Evolutionary conservation across 2,797 vertebrate species (phyloP).

Genomic region (Novumbra hubbsi): DNA sequence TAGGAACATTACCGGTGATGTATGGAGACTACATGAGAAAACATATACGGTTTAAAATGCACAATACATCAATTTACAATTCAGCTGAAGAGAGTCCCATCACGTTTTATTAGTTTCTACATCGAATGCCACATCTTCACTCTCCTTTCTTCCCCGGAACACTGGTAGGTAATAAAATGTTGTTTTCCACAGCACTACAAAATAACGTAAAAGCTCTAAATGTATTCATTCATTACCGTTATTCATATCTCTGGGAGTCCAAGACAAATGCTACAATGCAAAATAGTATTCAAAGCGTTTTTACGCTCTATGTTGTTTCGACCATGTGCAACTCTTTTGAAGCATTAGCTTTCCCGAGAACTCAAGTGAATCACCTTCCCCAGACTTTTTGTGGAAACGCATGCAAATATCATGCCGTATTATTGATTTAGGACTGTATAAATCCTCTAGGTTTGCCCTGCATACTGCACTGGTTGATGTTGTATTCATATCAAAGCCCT

Average conservation of each 20-base stretch:
- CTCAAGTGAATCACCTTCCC: conserved; percentile 11
- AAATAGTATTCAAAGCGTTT: conserved; percentile 10
- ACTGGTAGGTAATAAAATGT: not conserved
- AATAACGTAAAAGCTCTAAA: conserved; percentile 40
- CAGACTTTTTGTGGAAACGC: conserved; percentile 20
- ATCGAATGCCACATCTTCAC: not conserved
- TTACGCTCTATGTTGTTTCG: not conserved
- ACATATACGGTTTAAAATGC: conserved; percentile 56
- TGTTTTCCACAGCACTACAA: not conserved
- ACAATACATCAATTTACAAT: conserved; percentile 52
- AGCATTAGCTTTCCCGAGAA: not conserved
- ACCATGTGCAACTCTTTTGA: conserved; percentile 15
- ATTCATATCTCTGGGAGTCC: conserved; percentile 23
- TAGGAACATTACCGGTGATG: conserved; percentile 61
- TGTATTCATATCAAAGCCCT: conserved; percentile 65
- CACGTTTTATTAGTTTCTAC: conserved; percentile 22
- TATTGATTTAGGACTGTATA: conserved; percentile 67
- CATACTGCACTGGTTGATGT: conserved; percentile 70
- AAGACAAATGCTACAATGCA: conserved; percentile 42
- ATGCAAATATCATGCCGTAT: conserved; percentile 58
- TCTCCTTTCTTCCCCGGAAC: not conserved
- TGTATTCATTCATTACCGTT: conserved; percentile 51
- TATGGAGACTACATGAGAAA: conserved; percentile 63
- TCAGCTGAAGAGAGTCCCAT: conserved; percentile 26
- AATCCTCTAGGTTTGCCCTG: conserved; percentile 64